Conservation (phyloP, 92 coral and sea anemone species). For the Epizoanthus illoricatus region DNA sequence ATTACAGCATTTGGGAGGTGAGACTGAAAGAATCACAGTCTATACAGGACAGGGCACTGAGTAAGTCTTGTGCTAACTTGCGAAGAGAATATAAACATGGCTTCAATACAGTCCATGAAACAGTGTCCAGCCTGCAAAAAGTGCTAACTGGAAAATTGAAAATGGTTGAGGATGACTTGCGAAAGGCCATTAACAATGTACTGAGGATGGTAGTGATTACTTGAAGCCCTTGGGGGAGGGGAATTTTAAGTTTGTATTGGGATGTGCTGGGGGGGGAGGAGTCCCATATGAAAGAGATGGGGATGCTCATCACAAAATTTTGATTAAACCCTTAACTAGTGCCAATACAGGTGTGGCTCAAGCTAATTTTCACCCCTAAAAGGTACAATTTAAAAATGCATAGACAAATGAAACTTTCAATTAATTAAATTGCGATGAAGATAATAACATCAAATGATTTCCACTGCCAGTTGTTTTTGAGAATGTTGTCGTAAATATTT, state of each 20-base stretch:
- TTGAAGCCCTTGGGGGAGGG: background rate
- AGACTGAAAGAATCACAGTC: constrained; percentile 71
- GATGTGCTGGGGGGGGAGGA: too few relatives aligned
- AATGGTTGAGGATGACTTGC: constrained; percentile 86
- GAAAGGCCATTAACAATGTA: constrained; percentile 87
- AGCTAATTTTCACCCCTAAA: too few relatives aligned
- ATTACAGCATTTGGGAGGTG: constrained; percentile 73
- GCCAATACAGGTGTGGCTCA: too few relatives aligned
- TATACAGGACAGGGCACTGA: constrained; percentile 64
- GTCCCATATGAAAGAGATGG: too few relatives aligned
- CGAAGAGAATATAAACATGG: constrained; percentile 81
- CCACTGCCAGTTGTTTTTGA: too few relatives aligned
- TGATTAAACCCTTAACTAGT: too few relatives aligned
- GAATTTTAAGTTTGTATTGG: background rate
- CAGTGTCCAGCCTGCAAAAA: constrained; percentile 89
- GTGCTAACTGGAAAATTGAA: constrained; percentile 88
- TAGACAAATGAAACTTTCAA: too few relatives aligned
- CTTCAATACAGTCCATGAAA: constrained; percentile 87
- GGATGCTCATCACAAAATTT: too few relatives aligned
- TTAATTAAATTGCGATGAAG: too few relatives aligned
- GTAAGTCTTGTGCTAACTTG: constrained; percentile 55
- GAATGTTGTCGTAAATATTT: too few relatives aligned
- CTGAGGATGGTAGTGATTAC: constrained; percentile 82
- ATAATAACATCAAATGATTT: too few relatives aligned
- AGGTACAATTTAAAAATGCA: too few relatives aligned